phyloP scores from a whole-genome alignment of 2,113 vertebrate species.

The Gobiocypris rarus region DNA sequence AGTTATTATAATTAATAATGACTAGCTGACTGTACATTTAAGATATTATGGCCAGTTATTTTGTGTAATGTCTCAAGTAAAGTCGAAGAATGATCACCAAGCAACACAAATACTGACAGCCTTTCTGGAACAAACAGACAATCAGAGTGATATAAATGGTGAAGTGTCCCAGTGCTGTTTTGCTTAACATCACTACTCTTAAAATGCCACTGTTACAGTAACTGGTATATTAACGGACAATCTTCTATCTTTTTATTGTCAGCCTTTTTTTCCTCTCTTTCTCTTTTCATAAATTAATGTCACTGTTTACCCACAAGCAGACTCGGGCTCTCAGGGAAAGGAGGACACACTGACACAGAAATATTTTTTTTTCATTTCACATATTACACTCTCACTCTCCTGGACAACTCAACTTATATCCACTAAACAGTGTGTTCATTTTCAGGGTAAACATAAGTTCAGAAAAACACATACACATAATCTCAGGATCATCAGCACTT shows the following conservation, averaged over 20 bases:
- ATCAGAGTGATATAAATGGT: too few species aligned
- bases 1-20: neutral
- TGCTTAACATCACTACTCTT: too few species aligned
- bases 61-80: too few species aligned
- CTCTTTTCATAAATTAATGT: neutral
- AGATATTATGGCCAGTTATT: too few species aligned
- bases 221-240: neutral
- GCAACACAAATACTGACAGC: too few species aligned
- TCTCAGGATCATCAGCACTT: neutral
- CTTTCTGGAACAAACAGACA: too few species aligned
- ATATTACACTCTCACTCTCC: neutral
- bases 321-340: neutral
- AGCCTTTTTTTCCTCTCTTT: neutral
- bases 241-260: neutral
- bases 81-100: too few species aligned
- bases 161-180: too few species aligned
- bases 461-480: neutral
- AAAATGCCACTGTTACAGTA: neutral
- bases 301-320: constrained; percentile 1
- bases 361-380: neutral
- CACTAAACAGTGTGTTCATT: neutral
- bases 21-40: neutral
- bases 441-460: neutral
- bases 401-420: neutral
- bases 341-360: neutral